Evolutionary conservation across 2,888 invertebrate species (phyloP).

Genomic region (Anagyrus pseudococci): DNA sequence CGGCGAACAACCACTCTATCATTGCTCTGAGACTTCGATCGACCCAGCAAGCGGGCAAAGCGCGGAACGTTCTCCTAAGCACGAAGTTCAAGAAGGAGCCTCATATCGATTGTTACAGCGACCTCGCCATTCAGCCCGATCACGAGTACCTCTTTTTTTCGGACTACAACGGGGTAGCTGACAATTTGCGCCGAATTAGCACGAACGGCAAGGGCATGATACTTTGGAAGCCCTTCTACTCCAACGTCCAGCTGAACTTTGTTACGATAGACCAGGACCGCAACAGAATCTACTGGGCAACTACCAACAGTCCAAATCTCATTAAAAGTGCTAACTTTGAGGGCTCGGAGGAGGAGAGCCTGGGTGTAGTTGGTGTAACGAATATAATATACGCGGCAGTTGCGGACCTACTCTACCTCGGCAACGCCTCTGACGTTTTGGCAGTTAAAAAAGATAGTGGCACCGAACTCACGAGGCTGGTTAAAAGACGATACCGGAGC

Average conservation of each 20-base stretch:
- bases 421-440: constrained; percentile 17
- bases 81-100: constrained; percentile 8
- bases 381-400: too few species aligned
- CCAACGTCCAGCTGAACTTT: not conserved
- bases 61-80: not conserved
- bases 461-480: not conserved
- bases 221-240: not conserved
- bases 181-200: constrained; percentile 9
- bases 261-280: constrained; percentile 1
- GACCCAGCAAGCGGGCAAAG: not conserved
- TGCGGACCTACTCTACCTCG: not conserved
- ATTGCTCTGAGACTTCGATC: not conserved
- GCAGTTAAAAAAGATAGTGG: not conserved
- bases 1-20: constrained; percentile 12
- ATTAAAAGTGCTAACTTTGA: constrained; percentile 6
- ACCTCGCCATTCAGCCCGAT: constrained; percentile 15
- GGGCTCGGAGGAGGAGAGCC: not conserved
- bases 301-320: not conserved
- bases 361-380: not conserved
- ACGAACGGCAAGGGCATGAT: constrained; percentile 10
- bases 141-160: constrained; percentile 21
- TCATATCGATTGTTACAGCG: constrained; percentile 13
- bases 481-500: not conserved
- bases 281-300: constrained; percentile 13
- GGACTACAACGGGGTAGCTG: constrained; percentile 4